Evolutionary conservation across 1,140 invertebrate species (phyloP), one percentile per base, ranked within the genome.

Genomic region (Zophobas atratus): DNA sequence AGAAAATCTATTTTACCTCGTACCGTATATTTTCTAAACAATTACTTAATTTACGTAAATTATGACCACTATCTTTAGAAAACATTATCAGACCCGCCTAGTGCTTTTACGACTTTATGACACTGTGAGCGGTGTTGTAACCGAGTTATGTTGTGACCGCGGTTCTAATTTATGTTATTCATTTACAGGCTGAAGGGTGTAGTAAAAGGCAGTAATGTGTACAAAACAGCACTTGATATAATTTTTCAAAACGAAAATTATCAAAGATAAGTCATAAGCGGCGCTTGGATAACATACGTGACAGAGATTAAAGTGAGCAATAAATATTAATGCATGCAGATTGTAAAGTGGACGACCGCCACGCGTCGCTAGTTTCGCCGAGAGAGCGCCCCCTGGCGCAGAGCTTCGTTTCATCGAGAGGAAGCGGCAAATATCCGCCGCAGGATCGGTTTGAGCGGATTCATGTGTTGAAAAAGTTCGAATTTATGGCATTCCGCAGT

Each of bases 261-360:
- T 72, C 70, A 72, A 72, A 72, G 70, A 72, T 39, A 72, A 72
- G 70, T 53, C 70, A 34, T 49, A 53, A 56, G 72, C 51, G 20
- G 72, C 49, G 46, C 56, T 34, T 8, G 72, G 72, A 74, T 74
- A 71, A 77, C 76, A 51, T 67, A 72, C 56, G 67, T 77, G 70
- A 71, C 70, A 77, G 34, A 77, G 70, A 77, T 77, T 77, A 77
- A 74, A 77, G 53, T 72, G 70, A 36, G 53, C 63, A 71, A 72
- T 77, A 77, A 77, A 77, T 77, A 77, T 77, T 77, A 77, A 72
- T 72, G 60, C 48, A 71, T 72, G 75, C 60, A 70, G 75, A 77
- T 70, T 76, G 39, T 49, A 56, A 20, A 60, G 35, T 39, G 56
- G 56, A 5, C 36, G 56, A 20, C 33, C 56, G 6, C 55, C 6